phyloP scores from a whole-genome alignment of 2,888 invertebrate species.

The Bhutanitis thaidina region DNA sequence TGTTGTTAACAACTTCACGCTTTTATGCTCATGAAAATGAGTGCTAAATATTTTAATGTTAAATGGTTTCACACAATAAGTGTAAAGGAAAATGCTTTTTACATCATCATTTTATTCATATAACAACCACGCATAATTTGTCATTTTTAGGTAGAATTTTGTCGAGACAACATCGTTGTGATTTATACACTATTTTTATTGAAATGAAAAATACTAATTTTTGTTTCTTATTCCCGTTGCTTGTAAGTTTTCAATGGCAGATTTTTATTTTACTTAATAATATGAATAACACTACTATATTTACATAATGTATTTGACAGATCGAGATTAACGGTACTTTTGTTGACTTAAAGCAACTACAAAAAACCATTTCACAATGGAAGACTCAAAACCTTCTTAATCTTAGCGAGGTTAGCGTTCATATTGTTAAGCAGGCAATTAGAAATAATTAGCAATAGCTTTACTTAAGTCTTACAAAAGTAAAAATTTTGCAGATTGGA shows the following conservation, averaged over 20 bases:
- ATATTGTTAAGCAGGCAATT: background rate
- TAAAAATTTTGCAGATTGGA: constrained; percentile 42
- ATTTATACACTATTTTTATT: background rate
- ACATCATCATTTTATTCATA: background rate
- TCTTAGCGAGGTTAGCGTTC: constrained; percentile 61
- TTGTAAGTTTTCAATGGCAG: constrained; percentile 39
- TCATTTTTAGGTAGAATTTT: constrained; percentile 1
- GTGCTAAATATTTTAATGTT: constrained; percentile 23
- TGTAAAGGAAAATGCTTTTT: background rate
- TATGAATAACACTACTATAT: background rate
- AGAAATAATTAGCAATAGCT: background rate
- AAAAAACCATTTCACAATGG: constrained; percentile 66
- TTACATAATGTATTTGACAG: constrained; percentile 39
- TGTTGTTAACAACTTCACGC: constrained; percentile 38
- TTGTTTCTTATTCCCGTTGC: constrained; percentile 42
- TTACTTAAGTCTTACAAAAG: background rate
- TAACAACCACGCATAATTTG: background rate
- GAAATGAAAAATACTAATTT: constrained; percentile 43
- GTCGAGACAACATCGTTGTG: background rate
- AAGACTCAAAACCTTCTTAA: constrained; percentile 59
- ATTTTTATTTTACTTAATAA: no score
- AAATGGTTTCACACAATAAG: constrained; percentile 9
- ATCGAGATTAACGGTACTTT: constrained; percentile 56
- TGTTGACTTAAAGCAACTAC: constrained; percentile 59
- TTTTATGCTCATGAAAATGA: constrained; percentile 33